Conservation (phyloP, 2,888 invertebrate genomes). For the Acronicta aceris region DNA sequence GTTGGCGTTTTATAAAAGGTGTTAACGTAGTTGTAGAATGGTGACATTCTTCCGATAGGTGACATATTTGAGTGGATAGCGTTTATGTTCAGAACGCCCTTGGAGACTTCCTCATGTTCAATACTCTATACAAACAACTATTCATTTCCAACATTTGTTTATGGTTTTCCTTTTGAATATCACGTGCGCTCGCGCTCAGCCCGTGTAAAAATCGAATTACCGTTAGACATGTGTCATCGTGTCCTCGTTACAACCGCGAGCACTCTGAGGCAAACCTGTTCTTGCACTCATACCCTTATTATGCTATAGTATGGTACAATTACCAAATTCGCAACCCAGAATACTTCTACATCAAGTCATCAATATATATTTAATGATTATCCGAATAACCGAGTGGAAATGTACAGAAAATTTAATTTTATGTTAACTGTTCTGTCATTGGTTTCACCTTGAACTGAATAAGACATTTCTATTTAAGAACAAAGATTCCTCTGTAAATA, state of each 20-base stretch:
- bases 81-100: constrained; percentile 40
- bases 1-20: constrained; percentile 22
- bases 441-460: constrained; percentile 55
- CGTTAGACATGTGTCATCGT: constrained; percentile 88
- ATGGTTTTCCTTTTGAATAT: constrained; percentile 68
- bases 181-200: constrained; percentile 65
- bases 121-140: constrained; percentile 42
- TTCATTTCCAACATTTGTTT: constrained; percentile 57
- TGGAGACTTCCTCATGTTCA: constrained; percentile 52
- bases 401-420: constrained; percentile 32
- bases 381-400: constrained; percentile 26
- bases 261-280: constrained; percentile 80
- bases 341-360: constrained; percentile 25
- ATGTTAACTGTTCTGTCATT: constrained; percentile 37
- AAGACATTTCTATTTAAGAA: constrained; percentile 33
- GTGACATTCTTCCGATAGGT: constrained; percentile 17
- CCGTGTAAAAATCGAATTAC: constrained; percentile 81
- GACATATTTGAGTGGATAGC: constrained; percentile 35
- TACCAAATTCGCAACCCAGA: constrained; percentile 69
- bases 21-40: background rate
- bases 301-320: constrained; percentile 69
- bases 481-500: constrained; percentile 27
- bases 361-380: constrained; percentile 6
- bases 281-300: constrained; percentile 77
- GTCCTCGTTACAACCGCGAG: constrained; percentile 78